Base-by-base conservation (phyloP, 2,888 invertebrate species). In the Notocelia uddmanniana region DNA sequence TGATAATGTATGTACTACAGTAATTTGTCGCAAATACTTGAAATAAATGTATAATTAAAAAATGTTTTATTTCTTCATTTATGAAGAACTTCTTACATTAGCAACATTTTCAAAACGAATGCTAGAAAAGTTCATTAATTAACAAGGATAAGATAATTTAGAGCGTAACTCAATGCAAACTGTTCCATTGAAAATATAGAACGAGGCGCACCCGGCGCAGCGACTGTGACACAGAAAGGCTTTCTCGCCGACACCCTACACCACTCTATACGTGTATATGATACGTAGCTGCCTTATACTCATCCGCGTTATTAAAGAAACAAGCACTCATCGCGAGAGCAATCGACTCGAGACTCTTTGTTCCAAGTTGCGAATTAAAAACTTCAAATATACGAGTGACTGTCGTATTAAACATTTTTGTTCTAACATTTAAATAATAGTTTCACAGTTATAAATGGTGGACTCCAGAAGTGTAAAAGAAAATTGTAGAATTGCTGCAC, bases 11-110 rank as follows among this genome's bases (percentile, higher is more conserved):
- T 86, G 83, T 87, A 87, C 84, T 72, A 72, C 60, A 89, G 89
- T 88, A 85, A 89, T 89, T 90, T 91, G 90, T 92, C 92, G 91
- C 86, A 82, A 87, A 87, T 91, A 90, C 88, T 89, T 88, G 80
- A 78, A 86, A 83, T 87, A 89, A 91, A 91, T 90, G 90, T 91
- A 91, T 88, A 87, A 86, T 79, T 79, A 81, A 74, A n/a, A 50
- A 19, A 2, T 13, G 63, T 34, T 63, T 63, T 57, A 57, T 57
- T 62, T 52, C 1, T 15, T 11, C 13, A 19, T 26, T n/a, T 54
- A 54, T 54, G 21, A 15, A 54, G 19, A 5, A 31, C 31, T 11
- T 57, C 18, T 21, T 57, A 18, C 1, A 11, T 11, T 10, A 1
- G 10, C 15, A 5, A 34, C 5, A 34, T 13, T 11, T 18, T 34